A percentile compares a stretch with the other conserved stretches of the same genome.
These are phyloP conservation scores for Cryptomyrus ogoouensis DNA, from an alignment of 2,113 vertebrate genomes.

Conservation along the genomic window DNA sequence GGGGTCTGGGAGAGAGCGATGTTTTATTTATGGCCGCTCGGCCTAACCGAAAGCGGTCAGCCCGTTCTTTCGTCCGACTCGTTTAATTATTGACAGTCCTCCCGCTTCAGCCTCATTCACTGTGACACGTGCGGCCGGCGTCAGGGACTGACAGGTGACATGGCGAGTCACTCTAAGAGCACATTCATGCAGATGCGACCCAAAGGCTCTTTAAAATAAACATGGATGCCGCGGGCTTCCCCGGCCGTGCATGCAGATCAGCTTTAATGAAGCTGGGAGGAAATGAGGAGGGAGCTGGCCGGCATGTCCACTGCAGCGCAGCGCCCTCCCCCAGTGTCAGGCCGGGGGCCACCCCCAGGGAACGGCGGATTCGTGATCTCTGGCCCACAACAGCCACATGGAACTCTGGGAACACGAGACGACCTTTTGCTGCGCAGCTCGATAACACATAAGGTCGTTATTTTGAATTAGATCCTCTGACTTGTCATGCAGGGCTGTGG, in stretches of 20 bases:
- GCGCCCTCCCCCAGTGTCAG: neutral
- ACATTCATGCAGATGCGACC: neutral
- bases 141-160: neutral
- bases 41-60: conserved; percentile 13
- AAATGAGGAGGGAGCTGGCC: neutral
- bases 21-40: conserved; percentile 28
- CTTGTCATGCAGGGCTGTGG: neutral
- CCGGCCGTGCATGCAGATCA: neutral
- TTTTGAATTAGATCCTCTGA: neutral
- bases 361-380: neutral
- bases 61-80: neutral
- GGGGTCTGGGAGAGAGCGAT: conserved; percentile 24
- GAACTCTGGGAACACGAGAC: neutral
- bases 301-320: neutral
- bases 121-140: neutral
- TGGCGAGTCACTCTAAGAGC: neutral
- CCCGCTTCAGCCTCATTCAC: neutral
- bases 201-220: conserved; percentile 13
- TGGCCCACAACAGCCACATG: neutral
- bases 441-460: neutral
- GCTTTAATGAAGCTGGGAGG: neutral
- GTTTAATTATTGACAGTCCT: neutral
- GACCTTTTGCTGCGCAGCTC: neutral
- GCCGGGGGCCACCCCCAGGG: neutral
- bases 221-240: neutral